Evolutionary conservation across 2,113 vertebrate species (phyloP).

Genomic region (Suncus etruscus): DNA sequence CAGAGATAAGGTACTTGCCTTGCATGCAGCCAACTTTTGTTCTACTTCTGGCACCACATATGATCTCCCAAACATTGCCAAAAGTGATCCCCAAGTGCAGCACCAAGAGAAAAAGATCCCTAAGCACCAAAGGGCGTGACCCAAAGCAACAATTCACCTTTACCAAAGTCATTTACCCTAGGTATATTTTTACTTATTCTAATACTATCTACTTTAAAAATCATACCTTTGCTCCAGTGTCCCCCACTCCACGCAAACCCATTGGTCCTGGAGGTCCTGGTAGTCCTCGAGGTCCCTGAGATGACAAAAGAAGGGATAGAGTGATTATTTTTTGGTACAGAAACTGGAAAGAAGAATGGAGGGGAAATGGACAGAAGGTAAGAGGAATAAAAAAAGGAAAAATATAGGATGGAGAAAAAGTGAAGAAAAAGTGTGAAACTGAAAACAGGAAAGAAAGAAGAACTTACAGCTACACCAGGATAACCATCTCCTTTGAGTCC

Average conservation of each 20-base stretch:
- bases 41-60: no score
- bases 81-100: no score
- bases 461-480: conserved; percentile 89
- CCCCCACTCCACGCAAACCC: conserved; percentile 89
- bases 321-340: background rate
- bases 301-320: conserved; percentile 41
- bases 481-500: conserved; percentile 90
- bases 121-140: background rate
- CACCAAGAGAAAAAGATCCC: no score
- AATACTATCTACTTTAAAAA: conserved; percentile 7
- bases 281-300: conserved; percentile 90
- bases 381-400: background rate
- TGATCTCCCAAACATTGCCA: no score
- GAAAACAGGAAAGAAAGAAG: background rate
- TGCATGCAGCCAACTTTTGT: no score
- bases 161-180: no score
- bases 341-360: accelerated
- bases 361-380: no score
- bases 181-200: background rate
- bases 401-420: no score
- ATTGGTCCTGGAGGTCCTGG: conserved; percentile 88
- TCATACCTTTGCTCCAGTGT: conserved; percentile 91
- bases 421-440: background rate
- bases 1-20: no score
- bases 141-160: background rate